Conservation (phyloP, 2,797 vertebrate species). For the Pangasius larnaudii region DNA sequence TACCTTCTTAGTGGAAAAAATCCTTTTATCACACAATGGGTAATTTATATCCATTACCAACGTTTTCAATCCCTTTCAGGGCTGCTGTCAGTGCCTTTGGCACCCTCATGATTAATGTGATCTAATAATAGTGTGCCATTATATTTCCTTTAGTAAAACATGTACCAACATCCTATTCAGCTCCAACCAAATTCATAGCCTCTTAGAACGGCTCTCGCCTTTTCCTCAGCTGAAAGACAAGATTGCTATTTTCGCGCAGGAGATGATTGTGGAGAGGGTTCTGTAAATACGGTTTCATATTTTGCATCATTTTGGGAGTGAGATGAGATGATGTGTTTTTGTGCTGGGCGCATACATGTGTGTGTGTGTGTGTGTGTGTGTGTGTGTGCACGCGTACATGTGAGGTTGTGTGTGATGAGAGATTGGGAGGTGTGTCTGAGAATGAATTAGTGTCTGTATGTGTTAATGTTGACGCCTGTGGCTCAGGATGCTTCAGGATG, state of each 20-base stretch:
- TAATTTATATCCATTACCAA: conserved; percentile 99
- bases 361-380: conserved; percentile 12
- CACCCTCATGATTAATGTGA: conserved; percentile 99
- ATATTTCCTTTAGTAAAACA: conserved; percentile 99
- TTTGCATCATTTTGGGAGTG: conserved; percentile 57
- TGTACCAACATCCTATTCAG: conserved; percentile 99
- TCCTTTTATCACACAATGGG: conserved; percentile 99
- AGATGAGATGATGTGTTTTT: conserved; percentile 53
- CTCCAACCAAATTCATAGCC: conserved; percentile 98
- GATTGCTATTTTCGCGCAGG: conserved; percentile 89
- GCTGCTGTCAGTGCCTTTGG: conserved; percentile 99
- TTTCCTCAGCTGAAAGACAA: conserved; percentile 95
- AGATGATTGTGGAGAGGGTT: conserved; percentile 73
- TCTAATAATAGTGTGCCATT: conserved; percentile 99
- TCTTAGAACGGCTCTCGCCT: conserved; percentile 96
- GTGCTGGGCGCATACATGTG: conserved; percentile 10
- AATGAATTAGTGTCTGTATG: conserved; percentile 54
- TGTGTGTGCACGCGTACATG: conserved; percentile 11
- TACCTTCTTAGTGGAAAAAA: conserved; percentile 99
- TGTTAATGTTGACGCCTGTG: conserved; percentile 50
- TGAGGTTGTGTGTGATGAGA: conserved; percentile 46
- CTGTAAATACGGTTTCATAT: conserved; percentile 57
- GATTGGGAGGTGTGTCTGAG: conserved; percentile 53
- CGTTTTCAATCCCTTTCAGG: conserved; percentile 99
- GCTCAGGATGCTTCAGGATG: conserved; percentile 38